phyloP scores from a whole-genome alignment of 2,888 invertebrate species.

The Stenchaetothrips biformis region DNA sequence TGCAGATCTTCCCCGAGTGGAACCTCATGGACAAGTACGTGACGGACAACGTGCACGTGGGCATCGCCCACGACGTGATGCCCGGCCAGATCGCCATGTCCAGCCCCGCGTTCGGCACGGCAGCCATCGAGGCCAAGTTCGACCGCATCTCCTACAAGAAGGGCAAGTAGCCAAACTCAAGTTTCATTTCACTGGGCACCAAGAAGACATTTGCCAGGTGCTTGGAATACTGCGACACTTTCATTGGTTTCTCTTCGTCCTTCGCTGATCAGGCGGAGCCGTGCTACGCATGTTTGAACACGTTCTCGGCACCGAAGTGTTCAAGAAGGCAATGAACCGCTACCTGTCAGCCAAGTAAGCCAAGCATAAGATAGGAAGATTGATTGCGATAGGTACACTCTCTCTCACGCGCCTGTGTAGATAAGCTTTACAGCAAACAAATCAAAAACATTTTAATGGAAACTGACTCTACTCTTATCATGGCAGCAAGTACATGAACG shows the following conservation, averaged over 20 bases:
- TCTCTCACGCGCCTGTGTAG: too few relatives aligned
- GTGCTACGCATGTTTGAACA: conserved; percentile 29
- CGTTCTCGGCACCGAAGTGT: conserved; percentile 31
- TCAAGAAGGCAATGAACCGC: conserved; percentile 37
- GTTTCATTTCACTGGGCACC: not conserved
- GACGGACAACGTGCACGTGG: conserved; percentile 25
- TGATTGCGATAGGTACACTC: too few relatives aligned
- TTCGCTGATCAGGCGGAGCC: conserved; percentile 1
- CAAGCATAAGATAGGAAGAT: not conserved
- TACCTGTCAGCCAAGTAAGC: conserved; percentile 42
- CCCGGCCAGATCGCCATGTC: conserved; percentile 17
- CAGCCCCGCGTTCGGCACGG: conserved; percentile 20
- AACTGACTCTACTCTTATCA: not conserved
- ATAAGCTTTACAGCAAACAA: too few relatives aligned
- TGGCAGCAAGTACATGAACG: not conserved
- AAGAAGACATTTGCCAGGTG: too few relatives aligned
- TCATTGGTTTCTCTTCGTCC: not conserved
- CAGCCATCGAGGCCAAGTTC: conserved; percentile 31
- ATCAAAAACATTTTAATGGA: too few relatives aligned
- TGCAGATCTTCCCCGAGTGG: not conserved
- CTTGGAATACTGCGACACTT: not conserved
- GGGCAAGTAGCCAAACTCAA: conserved; percentile 27
- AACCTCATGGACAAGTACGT: conserved; percentile 25
- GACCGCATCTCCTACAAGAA: conserved; percentile 33
- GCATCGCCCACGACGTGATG: conserved; percentile 22